Base-by-base conservation (phyloP, 1,140 invertebrate genomes). In the Neodiprion fabricii region DNA sequence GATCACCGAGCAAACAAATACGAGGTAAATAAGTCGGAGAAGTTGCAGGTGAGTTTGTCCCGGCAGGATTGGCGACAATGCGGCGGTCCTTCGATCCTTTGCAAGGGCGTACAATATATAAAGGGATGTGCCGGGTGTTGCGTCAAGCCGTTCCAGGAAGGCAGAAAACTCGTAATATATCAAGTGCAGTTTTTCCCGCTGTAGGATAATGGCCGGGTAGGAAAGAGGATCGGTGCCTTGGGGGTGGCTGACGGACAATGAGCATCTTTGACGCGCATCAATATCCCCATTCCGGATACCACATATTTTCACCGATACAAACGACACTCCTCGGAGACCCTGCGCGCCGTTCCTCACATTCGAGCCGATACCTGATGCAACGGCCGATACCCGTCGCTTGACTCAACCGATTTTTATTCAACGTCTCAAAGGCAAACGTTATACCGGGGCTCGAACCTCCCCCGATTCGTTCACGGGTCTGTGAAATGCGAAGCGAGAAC, bases 91-190 rank as follows among this genome's bases (percentile, higher is more conserved):
- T 61, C 53, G 53, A 61, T 61, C 53, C 53, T 61, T 17, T 9
- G 53, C 53, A 61, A 61, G 53, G 28, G 53, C 53, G 53, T 47
- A 21, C 12, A 65, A 70, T 67, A 70, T 72, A 81, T 81, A 79
- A 81, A 81, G 74, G 80, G 80, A 81, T 79, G 79, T 72, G 80
- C 80, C 78, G 78, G 80, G 74, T 81, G 80, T 81, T 80, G 74
- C 80, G 80, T 79, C 74, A 77, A 76, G 71, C 76, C 73, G 53
- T 76, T 74, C 72, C 40, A 68, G 72, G 74, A 77, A 67, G 77
- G 71, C 78, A 81, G 79, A 82, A 82, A 81, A 82, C 79, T 82
- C 74, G 75, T 77, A 82, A 82, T 82, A 82, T 78, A 81, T 82
- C 79, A 82, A 81, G 76, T 80, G 81, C 76, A 80, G 77, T 82